Conservation (phyloP, 2,113 vertebrate genomes). For the Brachyhypopomus gauderio region DNA sequence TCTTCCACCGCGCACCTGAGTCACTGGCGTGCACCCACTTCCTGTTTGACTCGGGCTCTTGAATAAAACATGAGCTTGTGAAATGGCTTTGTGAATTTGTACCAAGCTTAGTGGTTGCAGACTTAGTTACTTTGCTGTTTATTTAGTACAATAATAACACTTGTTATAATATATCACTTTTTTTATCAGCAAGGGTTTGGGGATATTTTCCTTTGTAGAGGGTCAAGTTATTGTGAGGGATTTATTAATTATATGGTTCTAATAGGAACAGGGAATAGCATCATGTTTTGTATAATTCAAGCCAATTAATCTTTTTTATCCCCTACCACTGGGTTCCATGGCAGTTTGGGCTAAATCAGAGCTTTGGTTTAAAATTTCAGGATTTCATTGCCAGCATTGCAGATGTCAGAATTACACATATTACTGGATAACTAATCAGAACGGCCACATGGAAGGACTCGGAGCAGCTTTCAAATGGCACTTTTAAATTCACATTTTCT, state of each 20-base stretch:
- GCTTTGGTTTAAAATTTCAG: neutral
- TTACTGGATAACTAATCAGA: neutral
- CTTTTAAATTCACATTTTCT: neutral
- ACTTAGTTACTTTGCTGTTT: neutral
- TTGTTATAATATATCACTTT: conserved; percentile 1
- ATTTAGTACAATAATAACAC: neutral
- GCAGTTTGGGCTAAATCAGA: neutral
- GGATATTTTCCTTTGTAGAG: conserved; percentile 1
- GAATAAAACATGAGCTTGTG: conserved; percentile 23
- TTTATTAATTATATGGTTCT: neutral
- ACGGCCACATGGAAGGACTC: neutral
- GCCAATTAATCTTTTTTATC: neutral
- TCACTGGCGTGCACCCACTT: conserved; percentile 67
- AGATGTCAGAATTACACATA: neutral
- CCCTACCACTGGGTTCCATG: neutral
- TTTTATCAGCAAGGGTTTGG: neutral
- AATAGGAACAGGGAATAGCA: neutral
- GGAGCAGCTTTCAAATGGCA: neutral
- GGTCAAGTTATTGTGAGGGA: neutral
- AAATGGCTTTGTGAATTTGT: neutral
- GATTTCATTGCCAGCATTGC: neutral
- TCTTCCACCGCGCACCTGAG: conserved; percentile 67
- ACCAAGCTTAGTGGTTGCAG: neutral
- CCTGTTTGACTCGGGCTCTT: conserved; percentile 60
- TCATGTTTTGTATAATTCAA: neutral